Evolutionary conservation across 2,888 invertebrate species (phyloP), one percentile per base, ranked within the genome.

Genomic region (Mythimna vitellina): DNA sequence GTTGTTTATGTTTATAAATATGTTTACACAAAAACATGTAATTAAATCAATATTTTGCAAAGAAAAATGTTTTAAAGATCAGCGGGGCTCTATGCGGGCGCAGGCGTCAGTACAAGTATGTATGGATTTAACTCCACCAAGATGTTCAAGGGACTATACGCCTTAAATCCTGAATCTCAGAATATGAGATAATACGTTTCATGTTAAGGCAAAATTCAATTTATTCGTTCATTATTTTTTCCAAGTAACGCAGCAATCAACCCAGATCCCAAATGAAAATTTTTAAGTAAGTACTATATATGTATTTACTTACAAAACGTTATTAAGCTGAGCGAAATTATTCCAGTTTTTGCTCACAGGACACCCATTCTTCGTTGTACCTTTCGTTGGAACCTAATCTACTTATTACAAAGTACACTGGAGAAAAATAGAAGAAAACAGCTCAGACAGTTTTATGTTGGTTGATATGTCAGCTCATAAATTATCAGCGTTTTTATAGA

Each of bases 401-500:
- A 32, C 32, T 25, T 62, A 49, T 38, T 32, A 58, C 9, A 38
- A 22, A 32, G 14, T 4, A 7, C 29, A 22, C 49, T 29, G 10
- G 17, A 35, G 38, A 32, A 57, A 65, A 49, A 25, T 32, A 8
- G 1, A 51, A 29, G 22, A n/a, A n/a, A 51, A 46, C 65, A n/a
- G 2, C 38, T 57, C 38, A 12, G 10, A 32, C 14, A 42, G n/a
- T 22, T 22, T 62, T 49, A 22, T 57, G 35, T 29, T 38, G 6
- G 12, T 20, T 20, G 17, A 17, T 46, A n/a, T 22, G 29, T 32
- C 49, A 64, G 10, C 29, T 57, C n/a, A 17, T 65, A 65, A 22
- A 42, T 73, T 32, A 73, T 57, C 10, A 73, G 29, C 4, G 22
- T 73, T 58, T 73, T 51, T 58, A 8, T 57, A 51, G 0, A 57